phyloP scores from a whole-genome alignment of 1,140 invertebrate genomes.

The Aphidius gifuensis region DNA sequence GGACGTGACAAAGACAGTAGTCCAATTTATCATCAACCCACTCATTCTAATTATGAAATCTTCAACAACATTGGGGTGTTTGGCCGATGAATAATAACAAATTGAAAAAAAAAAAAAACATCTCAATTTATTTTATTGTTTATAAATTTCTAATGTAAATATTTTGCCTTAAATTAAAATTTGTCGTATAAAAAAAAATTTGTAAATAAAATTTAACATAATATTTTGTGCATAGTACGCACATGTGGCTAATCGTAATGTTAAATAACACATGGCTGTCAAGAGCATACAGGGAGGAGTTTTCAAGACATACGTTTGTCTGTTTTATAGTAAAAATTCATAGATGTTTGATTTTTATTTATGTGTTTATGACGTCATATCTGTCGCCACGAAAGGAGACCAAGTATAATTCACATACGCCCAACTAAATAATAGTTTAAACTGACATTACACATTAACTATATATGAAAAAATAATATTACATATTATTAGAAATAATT shows the following conservation, averaged over 20 bases:
- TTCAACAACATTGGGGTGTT: constrained; percentile 1
- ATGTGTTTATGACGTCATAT: neutral
- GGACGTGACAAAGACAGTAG: neutral
- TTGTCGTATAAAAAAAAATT: neutral
- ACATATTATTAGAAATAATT: too few relatives aligned
- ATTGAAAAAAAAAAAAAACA: neutral
- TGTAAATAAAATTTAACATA: neutral
- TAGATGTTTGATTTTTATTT: too few relatives aligned
- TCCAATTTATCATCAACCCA: constrained; percentile 1
- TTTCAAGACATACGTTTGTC: too few relatives aligned
- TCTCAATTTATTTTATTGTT: too few relatives aligned
- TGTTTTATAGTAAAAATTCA: too few relatives aligned
- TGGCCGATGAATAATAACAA: neutral
- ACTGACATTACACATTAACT: too few relatives aligned
- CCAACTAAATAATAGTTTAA: neutral
- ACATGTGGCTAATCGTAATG: too few relatives aligned
- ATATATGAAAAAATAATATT: too few relatives aligned
- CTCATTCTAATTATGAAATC: constrained; percentile 3
- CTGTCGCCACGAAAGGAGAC: constrained; percentile 10
- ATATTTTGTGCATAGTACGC: neutral
- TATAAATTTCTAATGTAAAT: too few relatives aligned
- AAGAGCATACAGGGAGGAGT: too few relatives aligned
- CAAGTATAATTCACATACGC: neutral
- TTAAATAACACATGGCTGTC: too few relatives aligned
- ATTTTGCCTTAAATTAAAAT: too few relatives aligned